Evolutionary conservation across 1,140 invertebrate genomes (phyloP), one percentile per base, ranked within the genome.

Genomic region (Papilio polytes): DNA sequence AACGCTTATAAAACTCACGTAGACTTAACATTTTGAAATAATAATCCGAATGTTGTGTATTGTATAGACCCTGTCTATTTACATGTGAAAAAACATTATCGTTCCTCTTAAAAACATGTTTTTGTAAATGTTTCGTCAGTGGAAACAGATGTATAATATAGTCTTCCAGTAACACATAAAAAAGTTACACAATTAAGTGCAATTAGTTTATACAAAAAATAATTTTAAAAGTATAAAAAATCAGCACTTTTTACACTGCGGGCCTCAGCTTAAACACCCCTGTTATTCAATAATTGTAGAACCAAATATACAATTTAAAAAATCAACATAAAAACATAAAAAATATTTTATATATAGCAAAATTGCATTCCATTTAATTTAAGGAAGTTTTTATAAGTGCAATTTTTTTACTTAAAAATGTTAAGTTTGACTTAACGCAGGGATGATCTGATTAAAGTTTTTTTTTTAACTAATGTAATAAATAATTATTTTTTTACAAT

Each of bases 341-440:
- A 36, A 73, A 73, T 46, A 20, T 63, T 80, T 78, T 78, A 66
- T 81, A 59, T 79, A 80, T 83, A 86, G 85, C 84, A 84, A 85
- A 85, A 78, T 76, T 83, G 84, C 83, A 85, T 88, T 88, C 85
- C 82, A 80, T 86, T 87, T 87, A 84, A 82, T 85, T 84, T 86
- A 87, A 86, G 87, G 76, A 13, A 63, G 31, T 22, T 63, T 63
- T 56, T 13, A 48, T 22, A 63, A 63, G 56, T 22, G 56, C 56
- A 63, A 63, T 63, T 63, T 63, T n/a, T 51, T 82, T 85, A 82
- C 78, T 80, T 83, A 81, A 81, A 81, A 78, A 82, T 66, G 8
- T 26, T 78, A 63, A 26, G 8, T 63, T 63, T 26, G 10, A 26
- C 59, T 63, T 63, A 63, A 63, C 20, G 13, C 22, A 63, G 22